Conservation (phyloP, 2,797 vertebrate genomes). For the Lagodon rhomboides region DNA sequence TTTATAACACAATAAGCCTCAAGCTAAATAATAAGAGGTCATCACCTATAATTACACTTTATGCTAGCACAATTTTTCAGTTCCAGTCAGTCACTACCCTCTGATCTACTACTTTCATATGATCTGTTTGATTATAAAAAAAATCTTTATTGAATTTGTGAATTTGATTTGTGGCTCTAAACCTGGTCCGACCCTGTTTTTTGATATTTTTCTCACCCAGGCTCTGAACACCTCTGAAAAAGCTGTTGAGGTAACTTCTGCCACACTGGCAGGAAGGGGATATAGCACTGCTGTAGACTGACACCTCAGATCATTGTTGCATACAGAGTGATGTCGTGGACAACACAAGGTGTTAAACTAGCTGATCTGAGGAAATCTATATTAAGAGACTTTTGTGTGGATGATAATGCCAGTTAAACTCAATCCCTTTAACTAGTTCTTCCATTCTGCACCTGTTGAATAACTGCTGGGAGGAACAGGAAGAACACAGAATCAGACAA, state of each 20-base stretch:
- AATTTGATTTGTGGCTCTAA: background rate
- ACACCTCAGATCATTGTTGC: constrained; percentile 7
- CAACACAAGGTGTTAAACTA: constrained; percentile 24
- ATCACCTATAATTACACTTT: background rate
- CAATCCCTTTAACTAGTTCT: background rate
- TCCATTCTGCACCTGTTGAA: constrained; percentile 17
- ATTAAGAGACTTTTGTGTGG: constrained; percentile 23
- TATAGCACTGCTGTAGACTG: background rate
- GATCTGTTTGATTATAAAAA: background rate
- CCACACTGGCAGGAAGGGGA: background rate
- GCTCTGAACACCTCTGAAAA: background rate
- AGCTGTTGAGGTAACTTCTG: background rate
- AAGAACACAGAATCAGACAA: background rate
- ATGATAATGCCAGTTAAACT: constrained; percentile 31
- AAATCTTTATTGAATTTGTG: background rate
- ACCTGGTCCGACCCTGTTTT: background rate
- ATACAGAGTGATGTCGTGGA: constrained; percentile 7
- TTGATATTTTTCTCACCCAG: background rate
- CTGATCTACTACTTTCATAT: background rate
- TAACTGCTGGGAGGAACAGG: constrained; percentile 3
- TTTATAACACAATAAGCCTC: background rate
- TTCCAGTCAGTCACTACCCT: background rate
- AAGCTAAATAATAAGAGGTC: background rate
- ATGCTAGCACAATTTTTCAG: background rate
- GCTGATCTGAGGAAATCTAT: constrained; percentile 1